A percentile compares a stretch with the other conserved stretches of the same genome.
phyloP scores from a whole-genome alignment of 2,113 vertebrate genomes.

The Morphnarchus princeps region DNA sequence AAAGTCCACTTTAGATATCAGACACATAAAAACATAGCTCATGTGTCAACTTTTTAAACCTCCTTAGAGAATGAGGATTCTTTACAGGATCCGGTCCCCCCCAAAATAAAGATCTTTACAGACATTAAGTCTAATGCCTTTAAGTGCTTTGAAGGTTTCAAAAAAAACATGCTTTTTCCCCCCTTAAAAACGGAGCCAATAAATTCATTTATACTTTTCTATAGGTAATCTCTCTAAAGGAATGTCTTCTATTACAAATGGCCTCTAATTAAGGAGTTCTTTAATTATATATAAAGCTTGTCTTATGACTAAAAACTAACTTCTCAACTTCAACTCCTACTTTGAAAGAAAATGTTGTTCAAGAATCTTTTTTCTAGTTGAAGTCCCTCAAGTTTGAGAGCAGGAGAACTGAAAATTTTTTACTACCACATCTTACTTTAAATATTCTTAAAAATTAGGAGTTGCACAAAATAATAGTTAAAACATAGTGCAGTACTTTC shows the following conservation, averaged over 20 bases:
- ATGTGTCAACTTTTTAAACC: background rate
- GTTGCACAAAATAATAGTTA: background rate
- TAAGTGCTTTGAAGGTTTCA: background rate
- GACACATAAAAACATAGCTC: background rate
- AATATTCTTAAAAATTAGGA: background rate
- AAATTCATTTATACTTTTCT: background rate
- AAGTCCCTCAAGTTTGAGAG: background rate
- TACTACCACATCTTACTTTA: background rate
- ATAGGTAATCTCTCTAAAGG: background rate
- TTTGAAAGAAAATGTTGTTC: background rate
- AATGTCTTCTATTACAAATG: background rate
- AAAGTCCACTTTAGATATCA: background rate
- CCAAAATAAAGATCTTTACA: background rate
- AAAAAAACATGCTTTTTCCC: background rate
- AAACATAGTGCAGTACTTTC: background rate
- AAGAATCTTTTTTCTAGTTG: background rate
- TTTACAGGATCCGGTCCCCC: background rate
- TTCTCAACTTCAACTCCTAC: background rate
- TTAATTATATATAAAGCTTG: background rate
- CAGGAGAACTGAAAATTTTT: background rate
- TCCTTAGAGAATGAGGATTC: background rate
- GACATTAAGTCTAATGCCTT: background rate
- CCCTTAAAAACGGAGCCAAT: background rate
- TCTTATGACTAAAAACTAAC: background rate
- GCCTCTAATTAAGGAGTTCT: background rate